These are phyloP conservation scores for Magallana nippona DNA, from an alignment of 2,888 invertebrate genomes.

Conservation along the genomic window DNA sequence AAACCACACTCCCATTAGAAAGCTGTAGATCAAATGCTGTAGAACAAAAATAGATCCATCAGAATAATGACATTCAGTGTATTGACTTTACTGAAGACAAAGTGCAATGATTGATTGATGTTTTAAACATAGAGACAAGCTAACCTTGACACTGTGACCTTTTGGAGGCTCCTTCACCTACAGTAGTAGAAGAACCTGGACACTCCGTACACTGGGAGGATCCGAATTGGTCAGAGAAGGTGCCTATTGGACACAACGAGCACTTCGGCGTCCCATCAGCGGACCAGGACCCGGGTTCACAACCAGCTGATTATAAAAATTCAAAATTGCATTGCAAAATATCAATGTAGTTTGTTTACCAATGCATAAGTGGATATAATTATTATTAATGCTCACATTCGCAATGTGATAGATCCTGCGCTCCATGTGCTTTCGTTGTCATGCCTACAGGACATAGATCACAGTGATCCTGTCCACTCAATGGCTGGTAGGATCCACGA, in stretches of 20 bases:
- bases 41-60: not conserved
- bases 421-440: conserved; percentile 50
- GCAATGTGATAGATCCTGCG: not conserved
- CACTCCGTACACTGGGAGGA: conserved; percentile 27
- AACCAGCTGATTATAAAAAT: conserved; percentile 18
- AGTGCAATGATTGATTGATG: no score
- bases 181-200: conserved; percentile 22
- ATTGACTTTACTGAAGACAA: not conserved
- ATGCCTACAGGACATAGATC: conserved; percentile 36
- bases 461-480: conserved; percentile 43
- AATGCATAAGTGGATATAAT: no score
- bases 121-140: no score
- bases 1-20: not conserved
- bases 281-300: conserved; percentile 39
- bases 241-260: conserved; percentile 12
- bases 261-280: conserved; percentile 38
- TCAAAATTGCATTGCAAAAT: not conserved
- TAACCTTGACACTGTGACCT: conserved; percentile 41
- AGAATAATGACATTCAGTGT: not conserved
- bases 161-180: not conserved
- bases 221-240: conserved; percentile 8
- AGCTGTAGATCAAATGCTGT: not conserved
- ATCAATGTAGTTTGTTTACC: no score
- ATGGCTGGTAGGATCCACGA: conserved; percentile 50
- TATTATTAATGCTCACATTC: conserved; percentile 4